Evolutionary conservation across 2,113 vertebrate genomes (phyloP), one percentile per base, ranked within the genome.

Genomic region (Chroicocephalus ridibundus): DNA sequence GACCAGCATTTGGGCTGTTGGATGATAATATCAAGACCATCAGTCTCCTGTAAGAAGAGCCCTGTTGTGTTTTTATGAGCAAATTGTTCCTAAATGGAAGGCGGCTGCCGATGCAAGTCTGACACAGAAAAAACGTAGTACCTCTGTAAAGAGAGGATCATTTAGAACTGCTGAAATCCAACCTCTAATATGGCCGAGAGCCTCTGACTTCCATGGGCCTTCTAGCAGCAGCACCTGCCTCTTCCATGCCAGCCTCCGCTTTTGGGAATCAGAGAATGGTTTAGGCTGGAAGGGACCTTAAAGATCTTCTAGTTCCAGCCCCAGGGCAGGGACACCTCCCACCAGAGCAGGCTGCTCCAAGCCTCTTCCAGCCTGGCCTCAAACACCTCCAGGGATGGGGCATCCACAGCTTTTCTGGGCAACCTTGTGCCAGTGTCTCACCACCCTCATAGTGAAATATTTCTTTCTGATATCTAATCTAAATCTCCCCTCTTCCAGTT

Each of bases 11-110:
- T 40, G 49, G 49, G 32, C 69, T 61, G 52, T 52, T 84, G 64
- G 31, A 22, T 64, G 74, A 21, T 55, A 49, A 36, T 68, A 81
- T 31, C 71, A 74, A 72, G 64, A 55, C 24, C 1, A 2, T 79
- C 3, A 0, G 13, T 62, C 15, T 90, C 42, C 32, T 83, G 25
- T 47, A 60, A 88, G 47, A 82, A 61, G 52, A 79, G 6, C 61
- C 69, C 44, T 18, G 42, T 55, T 70, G 64, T 52, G 57, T 57
- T 92, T 92, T 96, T 91, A 86, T 55, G 72, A 93, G 77, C 27
- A 88, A 46, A 86, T 81, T 86, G 11, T 91, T 90, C 69, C 44
- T 40, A 86, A 84, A 76, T 69, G 83, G 77, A 92, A 92, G 74
- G 61, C 4, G 3, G 62, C 72, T 82, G 52, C 51, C 61, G 57